A percentile compares a stretch with the other conserved stretches of the same genome.
Evolutionary conservation across 2,113 vertebrate genomes (phyloP).

Genomic region (Melanostigma gelatinosum): DNA sequence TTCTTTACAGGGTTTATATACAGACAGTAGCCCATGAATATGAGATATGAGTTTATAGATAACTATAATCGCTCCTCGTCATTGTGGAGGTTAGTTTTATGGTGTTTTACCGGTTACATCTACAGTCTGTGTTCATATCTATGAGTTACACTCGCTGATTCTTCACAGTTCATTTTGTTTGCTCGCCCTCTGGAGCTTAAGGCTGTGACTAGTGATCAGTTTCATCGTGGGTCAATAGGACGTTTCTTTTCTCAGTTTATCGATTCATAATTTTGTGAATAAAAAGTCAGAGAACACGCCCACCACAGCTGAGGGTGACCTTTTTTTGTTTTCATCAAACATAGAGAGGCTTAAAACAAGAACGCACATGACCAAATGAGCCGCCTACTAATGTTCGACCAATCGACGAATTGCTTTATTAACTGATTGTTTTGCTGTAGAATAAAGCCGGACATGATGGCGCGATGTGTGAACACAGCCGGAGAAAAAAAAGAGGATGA

Average conservation of each 20-base stretch:
- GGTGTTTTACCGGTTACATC: too few species aligned
- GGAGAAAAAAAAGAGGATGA: background rate
- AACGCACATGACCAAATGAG: background rate
- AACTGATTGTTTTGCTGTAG: too few species aligned
- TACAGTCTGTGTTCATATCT: background rate
- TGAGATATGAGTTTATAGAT: background rate
- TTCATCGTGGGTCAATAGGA: too few species aligned
- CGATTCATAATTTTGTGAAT: background rate
- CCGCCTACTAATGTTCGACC: too few species aligned
- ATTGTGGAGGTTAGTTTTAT: too few species aligned
- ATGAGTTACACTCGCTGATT: too few species aligned
- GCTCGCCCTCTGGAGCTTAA: too few species aligned
- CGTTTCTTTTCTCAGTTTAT: too few species aligned
- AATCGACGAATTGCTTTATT: background rate
- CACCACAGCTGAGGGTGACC: background rate
- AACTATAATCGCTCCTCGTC: too few species aligned
- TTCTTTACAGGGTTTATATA: too few species aligned
- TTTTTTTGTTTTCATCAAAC: background rate
- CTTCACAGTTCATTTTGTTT: too few species aligned
- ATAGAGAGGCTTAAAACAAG: background rate
- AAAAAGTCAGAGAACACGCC: background rate
- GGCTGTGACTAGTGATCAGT: too few species aligned
- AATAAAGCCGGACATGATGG: background rate
- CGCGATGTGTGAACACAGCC: background rate
- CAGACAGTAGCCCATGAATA: background rate